Evolutionary conservation across 2,113 vertebrate genomes (phyloP).

Genomic region (Glareola pratincola): DNA sequence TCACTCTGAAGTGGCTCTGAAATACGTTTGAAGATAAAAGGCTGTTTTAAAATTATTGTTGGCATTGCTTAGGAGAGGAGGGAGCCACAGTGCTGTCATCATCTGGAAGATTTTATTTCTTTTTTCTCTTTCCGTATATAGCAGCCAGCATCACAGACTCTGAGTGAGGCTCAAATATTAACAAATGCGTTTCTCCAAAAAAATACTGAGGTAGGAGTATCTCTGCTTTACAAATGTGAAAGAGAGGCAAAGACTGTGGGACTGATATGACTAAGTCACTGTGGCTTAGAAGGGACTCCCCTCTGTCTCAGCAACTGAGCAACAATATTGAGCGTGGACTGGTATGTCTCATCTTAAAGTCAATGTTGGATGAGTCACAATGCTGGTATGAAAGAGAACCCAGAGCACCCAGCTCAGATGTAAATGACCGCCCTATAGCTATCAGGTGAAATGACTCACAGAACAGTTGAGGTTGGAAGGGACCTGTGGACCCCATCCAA

Average conservation of each 20-base stretch:
- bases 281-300: background rate
- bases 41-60: constrained; percentile 12
- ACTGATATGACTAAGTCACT: background rate
- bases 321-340: background rate
- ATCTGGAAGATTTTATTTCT: constrained; percentile 19
- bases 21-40: constrained; percentile 39
- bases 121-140: background rate
- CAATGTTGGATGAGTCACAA: background rate
- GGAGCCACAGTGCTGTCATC: constrained; percentile 3
- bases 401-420: background rate
- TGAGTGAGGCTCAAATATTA: background rate
- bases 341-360: background rate
- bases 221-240: background rate
- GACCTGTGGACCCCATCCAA: background rate
- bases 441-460: background rate
- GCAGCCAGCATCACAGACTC: background rate
- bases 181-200: background rate
- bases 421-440: background rate
- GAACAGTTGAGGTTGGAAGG: background rate
- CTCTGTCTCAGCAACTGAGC: background rate
- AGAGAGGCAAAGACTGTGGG: background rate
- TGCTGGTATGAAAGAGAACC: background rate
- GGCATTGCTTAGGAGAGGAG: constrained; percentile 18
- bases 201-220: background rate
- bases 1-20: background rate